Base-by-base conservation (phyloP, 1,140 invertebrate species). In the Eueides isabella region DNA sequence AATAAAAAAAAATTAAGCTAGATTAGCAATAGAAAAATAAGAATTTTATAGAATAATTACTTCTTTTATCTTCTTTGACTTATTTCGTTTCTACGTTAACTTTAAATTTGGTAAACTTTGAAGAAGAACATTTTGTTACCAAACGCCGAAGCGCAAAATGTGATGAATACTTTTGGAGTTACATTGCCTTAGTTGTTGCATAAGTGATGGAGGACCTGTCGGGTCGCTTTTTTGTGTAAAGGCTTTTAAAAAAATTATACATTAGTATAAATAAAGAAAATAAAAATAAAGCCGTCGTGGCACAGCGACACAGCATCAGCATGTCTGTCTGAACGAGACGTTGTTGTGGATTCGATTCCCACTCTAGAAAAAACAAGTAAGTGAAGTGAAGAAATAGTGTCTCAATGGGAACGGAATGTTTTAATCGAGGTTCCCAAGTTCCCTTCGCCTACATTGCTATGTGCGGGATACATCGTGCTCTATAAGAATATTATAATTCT, bases 21-120 rank as follows among this genome's bases (percentile, higher is more conserved):
- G 14, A 38, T 5, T 38, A 16, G 11, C 35, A 16, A 38, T 14
- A 38, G 5, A 14, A 38, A 38, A 38, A 5, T 16, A 14, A 12
- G 35, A 38, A 14, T 16, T 38, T 38, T 38, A 5, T 16, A 5
- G 6, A 16, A 16, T 4, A 38, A 38, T 16, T 16, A 38, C 14
- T 14, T 38, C 16, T 38, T 38, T 38, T 16, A 38, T 38, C 0
- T 16, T 16, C 35, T 16, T 33, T 16, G 14, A 38, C 5, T 38
- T 38, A 5, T 14, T 14, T 38, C 35, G 4, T 38, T 5, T 48
- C 7, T 44, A 38, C 14, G 35, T 38, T 67, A 28, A 28, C 65
- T 38, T 23, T 67, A 44, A 67, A 67, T 67, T 67, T 41, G 38
- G 33, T 38, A 38, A 66, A 66, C 16, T 66, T 67, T 26, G 65